Evolutionary conservation across 1,140 invertebrate species (phyloP).

Genomic region (Lethocerus indicus): DNA sequence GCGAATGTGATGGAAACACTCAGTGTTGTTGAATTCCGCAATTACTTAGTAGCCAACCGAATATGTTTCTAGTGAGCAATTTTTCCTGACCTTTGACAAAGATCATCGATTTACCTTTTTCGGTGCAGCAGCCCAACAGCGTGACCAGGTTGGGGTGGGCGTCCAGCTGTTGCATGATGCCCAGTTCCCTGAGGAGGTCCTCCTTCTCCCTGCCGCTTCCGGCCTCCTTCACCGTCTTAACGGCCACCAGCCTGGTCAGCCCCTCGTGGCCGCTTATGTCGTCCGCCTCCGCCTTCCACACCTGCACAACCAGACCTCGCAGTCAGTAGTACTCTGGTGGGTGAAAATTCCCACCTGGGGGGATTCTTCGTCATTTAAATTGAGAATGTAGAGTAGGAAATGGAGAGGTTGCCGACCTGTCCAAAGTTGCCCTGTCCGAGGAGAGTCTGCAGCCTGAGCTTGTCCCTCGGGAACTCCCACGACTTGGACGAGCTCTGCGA

Average conservation of each 20-base stretch:
- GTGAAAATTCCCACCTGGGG: too few relatives aligned
- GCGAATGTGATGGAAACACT: too few relatives aligned
- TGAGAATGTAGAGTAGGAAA: neutral
- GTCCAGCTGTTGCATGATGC: constrained; percentile 70
- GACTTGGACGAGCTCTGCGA: neutral
- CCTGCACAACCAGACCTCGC: constrained; percentile 26
- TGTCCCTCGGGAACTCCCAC: constrained; percentile 63
- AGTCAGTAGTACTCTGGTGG: neutral
- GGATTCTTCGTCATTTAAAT: neutral
- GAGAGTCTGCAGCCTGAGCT: constrained; percentile 58
- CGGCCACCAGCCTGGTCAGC: constrained; percentile 57
- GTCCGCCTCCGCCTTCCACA: constrained; percentile 69
- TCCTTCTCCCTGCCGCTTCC: constrained; percentile 57
- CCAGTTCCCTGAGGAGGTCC: constrained; percentile 56
- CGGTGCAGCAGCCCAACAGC: constrained; percentile 64
- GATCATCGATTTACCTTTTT: constrained; percentile 47
- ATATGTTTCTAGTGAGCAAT: neutral
- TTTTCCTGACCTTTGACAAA: too few relatives aligned
- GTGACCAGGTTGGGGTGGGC: constrained; percentile 75
- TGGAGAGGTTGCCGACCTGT: constrained; percentile 32
- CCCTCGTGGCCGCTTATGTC: constrained; percentile 59
- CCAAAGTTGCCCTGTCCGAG: constrained; percentile 73
- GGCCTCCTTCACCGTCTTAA: constrained; percentile 61
- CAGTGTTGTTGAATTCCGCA: too few relatives aligned
- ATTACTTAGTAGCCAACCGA: neutral